Evolutionary conservation across 2,888 invertebrate species (phyloP).

Genomic region (Notodonta ziczac): DNA sequence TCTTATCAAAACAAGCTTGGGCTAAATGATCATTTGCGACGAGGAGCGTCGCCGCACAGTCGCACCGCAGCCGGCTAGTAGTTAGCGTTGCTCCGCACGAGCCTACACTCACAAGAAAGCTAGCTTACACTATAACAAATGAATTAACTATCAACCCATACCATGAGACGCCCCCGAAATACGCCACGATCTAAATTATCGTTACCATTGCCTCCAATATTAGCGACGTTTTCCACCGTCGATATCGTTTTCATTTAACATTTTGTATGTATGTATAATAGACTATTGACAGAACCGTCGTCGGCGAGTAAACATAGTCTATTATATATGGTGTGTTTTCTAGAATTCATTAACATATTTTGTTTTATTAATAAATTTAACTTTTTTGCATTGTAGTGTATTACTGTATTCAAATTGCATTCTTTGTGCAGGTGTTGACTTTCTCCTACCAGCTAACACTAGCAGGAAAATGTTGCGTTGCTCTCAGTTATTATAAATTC

Average conservation of each 20-base stretch:
- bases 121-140: constrained; percentile 78
- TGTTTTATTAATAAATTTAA: constrained; percentile 71
- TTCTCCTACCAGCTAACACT: constrained; percentile 82
- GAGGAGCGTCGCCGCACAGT: constrained; percentile 32
- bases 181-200: constrained; percentile 28
- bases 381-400: constrained; percentile 81
- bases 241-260: constrained; percentile 57
- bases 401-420: constrained; percentile 78
- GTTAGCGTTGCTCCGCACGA: constrained; percentile 63
- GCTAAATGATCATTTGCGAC: constrained; percentile 13
- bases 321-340: constrained; percentile 63
- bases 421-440: constrained; percentile 83
- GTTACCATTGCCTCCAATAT: constrained; percentile 51
- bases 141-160: constrained; percentile 71
- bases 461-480: constrained; percentile 84
- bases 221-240: constrained; percentile 76
- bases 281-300: constrained; percentile 44
- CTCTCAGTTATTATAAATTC: constrained; percentile 68
- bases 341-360: constrained; percentile 72
- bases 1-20: constrained; percentile 3
- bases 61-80: constrained; percentile 57
- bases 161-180: constrained; percentile 36
- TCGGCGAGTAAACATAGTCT: constrained; percentile 45
- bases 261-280: constrained; percentile 48
- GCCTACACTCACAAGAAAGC: constrained; percentile 69